Conservation (phyloP, 2,888 invertebrate species). For the Eupsilia transversa region DNA sequence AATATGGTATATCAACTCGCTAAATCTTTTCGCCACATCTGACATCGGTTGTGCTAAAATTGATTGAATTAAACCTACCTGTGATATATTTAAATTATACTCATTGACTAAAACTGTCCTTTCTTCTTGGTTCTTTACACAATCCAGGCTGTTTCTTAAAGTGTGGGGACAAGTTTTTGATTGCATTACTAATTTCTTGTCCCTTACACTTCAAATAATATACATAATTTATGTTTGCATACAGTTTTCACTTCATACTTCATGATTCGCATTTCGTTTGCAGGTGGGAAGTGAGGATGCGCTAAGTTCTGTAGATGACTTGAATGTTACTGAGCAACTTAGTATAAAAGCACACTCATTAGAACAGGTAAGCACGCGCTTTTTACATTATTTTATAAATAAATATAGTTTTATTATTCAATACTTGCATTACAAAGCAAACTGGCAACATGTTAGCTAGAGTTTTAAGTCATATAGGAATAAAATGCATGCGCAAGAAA, state of each 20-base stretch:
- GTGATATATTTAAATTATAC: too few relatives aligned
- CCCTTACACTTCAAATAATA: neutral
- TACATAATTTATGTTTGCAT: neutral
- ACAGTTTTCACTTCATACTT: neutral
- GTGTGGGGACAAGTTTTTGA: neutral
- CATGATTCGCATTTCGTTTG: constrained; percentile 23
- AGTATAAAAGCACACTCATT: constrained; percentile 83
- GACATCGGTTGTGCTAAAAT: too few relatives aligned
- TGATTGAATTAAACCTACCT: too few relatives aligned
- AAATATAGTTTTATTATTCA: too few relatives aligned
- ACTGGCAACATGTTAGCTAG: neutral
- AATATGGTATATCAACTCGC: too few relatives aligned
- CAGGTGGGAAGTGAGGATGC: constrained; percentile 92
- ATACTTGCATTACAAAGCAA: neutral
- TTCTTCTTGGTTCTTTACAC: too few relatives aligned
- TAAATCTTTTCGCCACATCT: too few relatives aligned
- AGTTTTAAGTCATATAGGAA: neutral
- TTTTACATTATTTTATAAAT: constrained; percentile 6
- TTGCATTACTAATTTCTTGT: neutral
- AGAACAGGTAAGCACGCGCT: constrained; percentile 82
- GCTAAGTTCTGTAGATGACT: constrained; percentile 89
- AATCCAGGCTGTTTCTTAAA: neutral
- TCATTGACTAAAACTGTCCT: too few relatives aligned
- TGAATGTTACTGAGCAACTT: constrained; percentile 86
- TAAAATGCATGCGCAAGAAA: neutral